phyloP scores from a whole-genome alignment of 2,113 vertebrate species.

The Oreotragus oreotragus region DNA sequence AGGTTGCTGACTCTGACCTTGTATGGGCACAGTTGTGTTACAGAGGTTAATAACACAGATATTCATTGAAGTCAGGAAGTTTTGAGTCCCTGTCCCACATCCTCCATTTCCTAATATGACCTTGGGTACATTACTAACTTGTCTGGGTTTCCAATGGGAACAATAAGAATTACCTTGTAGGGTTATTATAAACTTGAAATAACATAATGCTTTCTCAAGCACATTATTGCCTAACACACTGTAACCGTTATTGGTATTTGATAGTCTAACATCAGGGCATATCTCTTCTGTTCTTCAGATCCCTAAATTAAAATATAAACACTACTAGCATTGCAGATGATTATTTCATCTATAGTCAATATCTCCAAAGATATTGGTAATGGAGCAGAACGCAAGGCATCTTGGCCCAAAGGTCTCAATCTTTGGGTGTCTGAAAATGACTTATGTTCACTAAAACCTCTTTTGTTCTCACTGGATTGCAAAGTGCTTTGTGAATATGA shows the following conservation, averaged over 20 bases:
- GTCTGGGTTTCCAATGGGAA: neutral
- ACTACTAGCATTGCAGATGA: neutral
- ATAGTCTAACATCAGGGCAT: neutral
- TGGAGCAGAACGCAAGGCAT: neutral
- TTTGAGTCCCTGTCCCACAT: neutral
- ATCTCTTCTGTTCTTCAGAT: neutral
- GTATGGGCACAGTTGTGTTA: neutral
- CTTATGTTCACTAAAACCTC: neutral
- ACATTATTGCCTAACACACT: neutral
- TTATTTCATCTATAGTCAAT: neutral
- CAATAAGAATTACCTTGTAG: neutral
- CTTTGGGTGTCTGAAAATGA: neutral
- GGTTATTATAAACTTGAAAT: neutral
- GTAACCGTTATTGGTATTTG: neutral
- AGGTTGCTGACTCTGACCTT: neutral
- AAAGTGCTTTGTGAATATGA: neutral
- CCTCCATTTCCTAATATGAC: neutral
- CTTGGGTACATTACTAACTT: neutral
- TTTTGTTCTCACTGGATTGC: neutral
- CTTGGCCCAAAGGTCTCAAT: neutral
- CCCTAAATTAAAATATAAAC: slow-evolving; percentile 3
- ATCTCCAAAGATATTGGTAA: neutral
- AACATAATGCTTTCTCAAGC: neutral
- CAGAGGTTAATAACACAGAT: neutral
- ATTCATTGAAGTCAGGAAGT: neutral